Percentiles rank a stretch among this genome's conserved stretches.
phyloP scores from a whole-genome alignment of 2,797 vertebrate genomes.

The Lindbergichthys nudifrons region DNA sequence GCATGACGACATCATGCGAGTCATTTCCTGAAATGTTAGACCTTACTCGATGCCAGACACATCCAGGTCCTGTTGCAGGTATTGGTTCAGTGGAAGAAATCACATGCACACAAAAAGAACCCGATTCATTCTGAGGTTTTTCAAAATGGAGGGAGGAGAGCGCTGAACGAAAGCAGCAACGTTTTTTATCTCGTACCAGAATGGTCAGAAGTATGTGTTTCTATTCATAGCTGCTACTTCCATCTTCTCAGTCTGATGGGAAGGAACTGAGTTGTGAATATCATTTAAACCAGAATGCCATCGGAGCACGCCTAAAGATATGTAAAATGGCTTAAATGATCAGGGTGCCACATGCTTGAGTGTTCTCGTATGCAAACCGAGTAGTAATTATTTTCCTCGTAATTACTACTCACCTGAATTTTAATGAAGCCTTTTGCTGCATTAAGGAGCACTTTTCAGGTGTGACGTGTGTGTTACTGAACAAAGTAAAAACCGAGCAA shows the following conservation, averaged over 20 bases:
- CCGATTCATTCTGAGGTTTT: slow-evolving; percentile 2
- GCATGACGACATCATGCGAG: background rate
- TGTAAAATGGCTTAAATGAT: slow-evolving; percentile 54
- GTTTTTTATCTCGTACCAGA: slow-evolving; percentile 13
- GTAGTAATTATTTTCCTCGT: slow-evolving; percentile 59
- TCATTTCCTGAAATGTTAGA: background rate
- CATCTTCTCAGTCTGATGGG: slow-evolving; percentile 13
- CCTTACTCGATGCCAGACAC: background rate
- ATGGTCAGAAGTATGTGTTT: slow-evolving; percentile 31
- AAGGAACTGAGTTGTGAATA: slow-evolving; percentile 17
- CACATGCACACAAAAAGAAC: background rate
- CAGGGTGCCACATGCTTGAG: slow-evolving; percentile 32
- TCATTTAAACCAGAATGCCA: slow-evolving; percentile 1
- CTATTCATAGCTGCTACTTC: slow-evolving; percentile 39
- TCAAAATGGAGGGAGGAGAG: background rate
- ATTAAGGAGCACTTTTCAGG: slow-evolving; percentile 32
- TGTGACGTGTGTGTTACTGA: slow-evolving; percentile 19
- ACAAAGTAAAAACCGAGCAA: slow-evolving; percentile 28
- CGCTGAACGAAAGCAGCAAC: slow-evolving; percentile 3
- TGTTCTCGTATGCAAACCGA: slow-evolving; percentile 34
- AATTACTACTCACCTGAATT: slow-evolving; percentile 60
- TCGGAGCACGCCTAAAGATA: slow-evolving; percentile 34
- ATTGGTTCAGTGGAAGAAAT: background rate
- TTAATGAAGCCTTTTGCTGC: slow-evolving; percentile 41
- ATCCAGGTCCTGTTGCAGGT: background rate